Evolutionary conservation across 1,140 invertebrate species (phyloP), one percentile per base, ranked within the genome.

Genomic region (Dendroctonus ponderosae): DNA sequence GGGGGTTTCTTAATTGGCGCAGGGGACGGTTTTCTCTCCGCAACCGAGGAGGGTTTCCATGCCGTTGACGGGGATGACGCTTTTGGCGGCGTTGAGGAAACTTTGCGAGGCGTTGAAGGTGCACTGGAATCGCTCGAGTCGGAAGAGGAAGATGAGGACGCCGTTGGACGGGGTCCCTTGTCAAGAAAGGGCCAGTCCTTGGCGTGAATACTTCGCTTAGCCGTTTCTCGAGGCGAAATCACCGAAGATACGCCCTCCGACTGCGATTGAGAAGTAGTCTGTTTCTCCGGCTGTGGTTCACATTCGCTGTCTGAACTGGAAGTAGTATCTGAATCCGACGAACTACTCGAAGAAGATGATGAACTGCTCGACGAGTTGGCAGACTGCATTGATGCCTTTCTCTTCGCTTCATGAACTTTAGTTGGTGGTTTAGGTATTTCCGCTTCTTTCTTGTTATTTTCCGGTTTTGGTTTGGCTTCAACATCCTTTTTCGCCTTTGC

Each of bases 111-210:
- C 5, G 72, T 71, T 40, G 75, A 67, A 43, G 74, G 53, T 46
- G 69, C 66, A 71, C 74, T 74, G 61, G 72, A 74, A 69, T 75
- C 75, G 70, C 75, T 76, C 48, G 76, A 76, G 63, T 77, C 75
- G 63, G 76, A 77, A 60, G 74, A 70, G 63, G 71, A 69, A 63
- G 72, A 75, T 56, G 73, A 72, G 51, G 71, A 72, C 68, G 74
- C 75, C 72, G 73, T 71, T 49, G 78, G 70, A 72, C 75, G 75
- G 73, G 77, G 62, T 71, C 59, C 78, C 78, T 79, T 79, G 78
- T 79, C 78, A 78, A 79, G 78, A 79, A 79, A 79, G 78, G 78
- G 78, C 78, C 76, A 76, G 74, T 79, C 78, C 71, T 77, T 76
- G 69, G 72, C 70, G 57, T 67, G 65, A 65, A 69, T 60, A 57